Evolutionary conservation across 2,113 vertebrate genomes (phyloP).

Genomic region (Bothrops jararaca): DNA sequence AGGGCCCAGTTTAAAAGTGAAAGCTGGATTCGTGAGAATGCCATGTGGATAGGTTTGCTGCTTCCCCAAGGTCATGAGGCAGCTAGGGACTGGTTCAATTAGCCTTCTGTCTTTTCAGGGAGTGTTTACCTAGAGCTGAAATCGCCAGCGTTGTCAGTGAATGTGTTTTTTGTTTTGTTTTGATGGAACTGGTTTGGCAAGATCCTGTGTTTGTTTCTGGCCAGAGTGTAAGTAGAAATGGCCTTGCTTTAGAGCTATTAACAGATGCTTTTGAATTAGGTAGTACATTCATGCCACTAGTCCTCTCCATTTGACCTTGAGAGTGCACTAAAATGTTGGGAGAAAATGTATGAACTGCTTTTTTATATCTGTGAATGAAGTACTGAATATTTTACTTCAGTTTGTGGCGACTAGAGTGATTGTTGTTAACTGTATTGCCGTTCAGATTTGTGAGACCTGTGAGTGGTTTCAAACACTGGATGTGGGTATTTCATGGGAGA

Average conservation of each 20-base stretch:
- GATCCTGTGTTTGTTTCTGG: slow-evolving; percentile 14
- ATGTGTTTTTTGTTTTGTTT: neutral
- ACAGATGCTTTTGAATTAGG: neutral
- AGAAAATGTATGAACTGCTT: neutral
- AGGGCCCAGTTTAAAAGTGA: neutral
- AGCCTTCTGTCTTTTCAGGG: neutral
- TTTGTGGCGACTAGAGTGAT: neutral
- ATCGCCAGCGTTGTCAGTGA: neutral
- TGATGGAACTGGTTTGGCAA: neutral
- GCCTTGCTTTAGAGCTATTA: neutral
- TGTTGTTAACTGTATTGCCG: neutral
- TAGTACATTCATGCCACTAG: neutral
- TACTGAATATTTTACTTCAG: neutral
- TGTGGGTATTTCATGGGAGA: neutral
- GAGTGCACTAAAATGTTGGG: neutral
- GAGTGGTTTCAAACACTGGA: neutral
- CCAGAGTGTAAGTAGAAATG: neutral
- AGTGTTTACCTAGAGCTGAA: neutral
- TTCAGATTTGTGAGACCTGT: neutral
- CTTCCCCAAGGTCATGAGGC: neutral
- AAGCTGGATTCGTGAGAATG: neutral
- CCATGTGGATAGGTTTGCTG: neutral
- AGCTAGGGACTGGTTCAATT: neutral
- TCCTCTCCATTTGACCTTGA: neutral
- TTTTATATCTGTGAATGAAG: neutral